Conservation (phyloP, 2,888 invertebrate species). For the Neoitamus cyanurus region DNA sequence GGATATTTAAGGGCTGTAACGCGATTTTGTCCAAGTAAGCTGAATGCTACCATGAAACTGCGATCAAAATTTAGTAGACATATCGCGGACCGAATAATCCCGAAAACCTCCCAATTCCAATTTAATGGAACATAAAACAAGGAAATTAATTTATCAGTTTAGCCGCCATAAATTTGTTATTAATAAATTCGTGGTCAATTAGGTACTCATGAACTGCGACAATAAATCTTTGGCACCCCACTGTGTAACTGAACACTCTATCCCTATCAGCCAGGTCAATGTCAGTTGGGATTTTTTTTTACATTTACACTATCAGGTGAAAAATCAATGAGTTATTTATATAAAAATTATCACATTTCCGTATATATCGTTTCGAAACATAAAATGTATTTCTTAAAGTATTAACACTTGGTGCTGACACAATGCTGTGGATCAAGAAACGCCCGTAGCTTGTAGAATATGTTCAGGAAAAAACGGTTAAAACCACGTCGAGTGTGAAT, state of each 20-base stretch:
- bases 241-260: not conserved
- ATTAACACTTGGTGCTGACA: no score
- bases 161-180: not conserved
- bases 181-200: not conserved
- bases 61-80: not conserved
- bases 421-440: no score
- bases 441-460: no score
- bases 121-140: not conserved
- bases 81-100: not conserved
- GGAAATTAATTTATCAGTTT: not conserved
- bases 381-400: no score
- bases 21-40: not conserved
- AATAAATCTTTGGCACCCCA: not conserved
- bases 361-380: no score
- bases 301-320: not conserved
- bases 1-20: not conserved
- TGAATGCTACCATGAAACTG: not conserved
- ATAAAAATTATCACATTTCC: not conserved
- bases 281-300: not conserved
- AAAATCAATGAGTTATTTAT: not conserved
- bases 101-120: not conserved
- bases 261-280: no score
- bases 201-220: not conserved
- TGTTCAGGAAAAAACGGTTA: no score
- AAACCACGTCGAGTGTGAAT: no score